Percentiles rank a stretch among this genome's conserved stretches.
These are phyloP conservation scores for Cirrhinus molitorella DNA, from an alignment of 2,797 vertebrate genomes.

Conservation along the genomic window DNA sequence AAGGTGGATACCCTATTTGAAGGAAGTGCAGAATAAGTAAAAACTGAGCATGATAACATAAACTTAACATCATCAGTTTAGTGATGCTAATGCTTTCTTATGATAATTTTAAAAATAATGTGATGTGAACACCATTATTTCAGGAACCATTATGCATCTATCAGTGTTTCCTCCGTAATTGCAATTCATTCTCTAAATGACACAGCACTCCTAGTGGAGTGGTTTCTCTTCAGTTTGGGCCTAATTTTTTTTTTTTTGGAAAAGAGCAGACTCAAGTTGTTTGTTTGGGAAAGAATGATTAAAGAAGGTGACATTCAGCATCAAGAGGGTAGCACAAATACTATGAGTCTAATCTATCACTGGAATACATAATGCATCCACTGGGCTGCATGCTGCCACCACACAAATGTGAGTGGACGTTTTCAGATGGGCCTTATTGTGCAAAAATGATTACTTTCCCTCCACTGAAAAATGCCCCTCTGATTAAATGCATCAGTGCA, in stretches of 20 bases:
- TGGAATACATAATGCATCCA: conserved; percentile 57
- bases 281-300: conserved; percentile 55
- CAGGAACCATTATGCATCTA: not conserved
- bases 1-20: not conserved
- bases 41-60: not conserved
- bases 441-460: conserved; percentile 62
- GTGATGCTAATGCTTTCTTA: not conserved
- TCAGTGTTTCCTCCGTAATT: not conserved
- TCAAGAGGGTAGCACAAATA: conserved; percentile 54
- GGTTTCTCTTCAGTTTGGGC: conserved; percentile 28
- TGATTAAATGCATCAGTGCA: conserved; percentile 62
- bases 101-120: conserved; percentile 1
- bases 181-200: conserved; percentile 33
- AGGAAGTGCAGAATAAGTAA: not conserved
- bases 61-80: not conserved
- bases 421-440: conserved; percentile 54
- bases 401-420: conserved; percentile 58
- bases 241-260: not conserved
- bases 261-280: conserved; percentile 32
- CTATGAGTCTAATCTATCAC: conserved; percentile 60
- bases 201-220: not conserved
- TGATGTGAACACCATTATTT: not conserved
- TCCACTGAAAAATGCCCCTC: conserved; percentile 44
- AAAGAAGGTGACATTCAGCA: conserved; percentile 60
- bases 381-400: conserved; percentile 44